Conservation (phyloP, 2,888 invertebrate species). For the Miltochrista miniata region DNA sequence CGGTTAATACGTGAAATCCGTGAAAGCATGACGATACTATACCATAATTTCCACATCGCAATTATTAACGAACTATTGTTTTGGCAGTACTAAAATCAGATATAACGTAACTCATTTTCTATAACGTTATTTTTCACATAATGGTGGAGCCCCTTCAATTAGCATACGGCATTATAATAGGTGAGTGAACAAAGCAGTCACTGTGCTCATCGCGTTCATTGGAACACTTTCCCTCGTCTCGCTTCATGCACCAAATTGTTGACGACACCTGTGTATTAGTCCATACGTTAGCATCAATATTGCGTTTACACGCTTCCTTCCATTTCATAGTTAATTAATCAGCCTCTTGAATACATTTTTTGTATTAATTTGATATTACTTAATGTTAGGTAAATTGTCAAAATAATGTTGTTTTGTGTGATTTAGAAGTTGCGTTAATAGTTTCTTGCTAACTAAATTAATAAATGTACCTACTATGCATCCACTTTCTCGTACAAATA, state of each 20-base stretch:
- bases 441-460: too few relatives aligned
- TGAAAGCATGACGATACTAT: constrained; percentile 35
- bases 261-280: constrained; percentile 57
- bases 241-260: constrained; percentile 67
- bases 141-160: constrained; percentile 33
- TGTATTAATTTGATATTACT: too few relatives aligned
- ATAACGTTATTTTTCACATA: constrained; percentile 15
- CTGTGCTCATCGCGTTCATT: constrained; percentile 17
- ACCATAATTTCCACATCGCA: constrained; percentile 21
- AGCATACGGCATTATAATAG: constrained; percentile 43
- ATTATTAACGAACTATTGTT: constrained; percentile 28
- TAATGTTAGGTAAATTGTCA: too few relatives aligned
- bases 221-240: constrained; percentile 37
- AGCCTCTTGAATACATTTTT: constrained; percentile 20
- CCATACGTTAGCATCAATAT: constrained; percentile 15
- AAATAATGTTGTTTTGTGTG: too few relatives aligned
- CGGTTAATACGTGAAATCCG: constrained; percentile 31
- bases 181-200: background rate
- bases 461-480: too few relatives aligned
- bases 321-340: constrained; percentile 29
- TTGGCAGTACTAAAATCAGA: constrained; percentile 9
- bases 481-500: too few relatives aligned
- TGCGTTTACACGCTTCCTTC: constrained; percentile 17
- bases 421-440: too few relatives aligned
- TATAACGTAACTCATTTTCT: constrained; percentile 10